These are phyloP conservation scores for Varanus salvator DNA, from an alignment of 2,113 vertebrate species.

Conservation along the genomic window DNA sequence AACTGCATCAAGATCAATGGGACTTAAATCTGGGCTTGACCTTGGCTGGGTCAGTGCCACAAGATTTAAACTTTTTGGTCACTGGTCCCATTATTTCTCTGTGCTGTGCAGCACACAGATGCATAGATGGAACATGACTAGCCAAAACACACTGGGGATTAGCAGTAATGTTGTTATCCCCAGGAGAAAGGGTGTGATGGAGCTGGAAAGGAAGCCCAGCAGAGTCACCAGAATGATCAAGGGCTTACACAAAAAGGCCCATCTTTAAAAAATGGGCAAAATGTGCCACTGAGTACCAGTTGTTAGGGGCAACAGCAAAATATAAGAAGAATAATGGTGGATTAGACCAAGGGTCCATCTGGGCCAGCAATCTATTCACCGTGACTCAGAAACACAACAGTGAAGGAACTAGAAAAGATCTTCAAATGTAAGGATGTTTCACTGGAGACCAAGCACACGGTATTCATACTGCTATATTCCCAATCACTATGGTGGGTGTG, in stretches of 20 bases:
- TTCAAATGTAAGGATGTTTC: no score
- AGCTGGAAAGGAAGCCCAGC: no score
- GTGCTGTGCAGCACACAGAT: no score
- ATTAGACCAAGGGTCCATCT: no score
- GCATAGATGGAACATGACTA: not conserved
- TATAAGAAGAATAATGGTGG: no score
- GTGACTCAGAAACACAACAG: no score
- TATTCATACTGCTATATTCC: no score
- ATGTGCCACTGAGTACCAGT: not conserved
- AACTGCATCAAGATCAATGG: not conserved
- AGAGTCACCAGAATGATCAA: not conserved
- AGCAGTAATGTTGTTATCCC: not conserved
- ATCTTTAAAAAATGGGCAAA: not conserved
- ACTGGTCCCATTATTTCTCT: not conserved
- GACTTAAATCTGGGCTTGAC: not conserved
- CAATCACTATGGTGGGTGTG: no score
- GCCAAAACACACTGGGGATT: not conserved
- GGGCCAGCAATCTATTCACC: no score
- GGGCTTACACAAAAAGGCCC: not conserved
- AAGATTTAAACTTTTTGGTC: not conserved
- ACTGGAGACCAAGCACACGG: no score
- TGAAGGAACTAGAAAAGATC: no score
- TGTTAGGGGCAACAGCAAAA: not conserved
- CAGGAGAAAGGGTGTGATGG: not conserved
- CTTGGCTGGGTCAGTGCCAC: not conserved